These are phyloP conservation scores for Cosmia pyralina DNA, from an alignment of 2,888 invertebrate genomes.

Conservation along the genomic window DNA sequence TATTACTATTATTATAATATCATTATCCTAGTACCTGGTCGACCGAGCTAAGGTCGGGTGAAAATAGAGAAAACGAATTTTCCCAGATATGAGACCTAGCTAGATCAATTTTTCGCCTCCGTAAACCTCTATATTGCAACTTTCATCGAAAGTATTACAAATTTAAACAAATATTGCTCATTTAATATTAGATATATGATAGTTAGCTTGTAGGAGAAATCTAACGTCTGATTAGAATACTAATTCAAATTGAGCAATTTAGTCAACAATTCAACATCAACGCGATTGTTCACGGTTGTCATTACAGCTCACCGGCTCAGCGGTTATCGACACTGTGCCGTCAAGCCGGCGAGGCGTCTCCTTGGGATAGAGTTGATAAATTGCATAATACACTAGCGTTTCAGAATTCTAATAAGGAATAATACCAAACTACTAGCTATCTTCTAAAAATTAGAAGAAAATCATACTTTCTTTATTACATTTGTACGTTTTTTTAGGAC, in stretches of 20 bases:
- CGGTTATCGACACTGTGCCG: conserved; percentile 3
- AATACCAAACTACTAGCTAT: not conserved
- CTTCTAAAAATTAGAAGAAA: not conserved
- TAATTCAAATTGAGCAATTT: conserved; percentile 35
- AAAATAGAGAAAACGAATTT: no score
- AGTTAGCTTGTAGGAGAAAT: not conserved
- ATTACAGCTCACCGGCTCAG: conserved; percentile 26
- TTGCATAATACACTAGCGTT: not conserved
- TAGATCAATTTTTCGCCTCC: no score
- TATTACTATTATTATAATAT: no score
- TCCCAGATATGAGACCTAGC: no score
- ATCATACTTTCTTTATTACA: no score
- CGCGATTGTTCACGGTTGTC: conserved; percentile 12
- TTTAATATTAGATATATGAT: no score
- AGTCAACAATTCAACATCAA: conserved; percentile 26
- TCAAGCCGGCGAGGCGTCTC: not conserved
- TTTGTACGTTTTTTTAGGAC: no score
- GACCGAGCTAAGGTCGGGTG: no score
- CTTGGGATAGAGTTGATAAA: conserved; percentile 2
- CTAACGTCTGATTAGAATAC: conserved; percentile 19
- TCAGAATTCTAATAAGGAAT: not conserved
- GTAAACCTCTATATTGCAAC: no score
- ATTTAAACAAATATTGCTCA: no score
- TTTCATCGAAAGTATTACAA: no score
- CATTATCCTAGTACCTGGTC: no score